These are phyloP conservation scores for Poecilia velifera DNA, from an alignment of 2,797 vertebrate species.

Conservation along the genomic window DNA sequence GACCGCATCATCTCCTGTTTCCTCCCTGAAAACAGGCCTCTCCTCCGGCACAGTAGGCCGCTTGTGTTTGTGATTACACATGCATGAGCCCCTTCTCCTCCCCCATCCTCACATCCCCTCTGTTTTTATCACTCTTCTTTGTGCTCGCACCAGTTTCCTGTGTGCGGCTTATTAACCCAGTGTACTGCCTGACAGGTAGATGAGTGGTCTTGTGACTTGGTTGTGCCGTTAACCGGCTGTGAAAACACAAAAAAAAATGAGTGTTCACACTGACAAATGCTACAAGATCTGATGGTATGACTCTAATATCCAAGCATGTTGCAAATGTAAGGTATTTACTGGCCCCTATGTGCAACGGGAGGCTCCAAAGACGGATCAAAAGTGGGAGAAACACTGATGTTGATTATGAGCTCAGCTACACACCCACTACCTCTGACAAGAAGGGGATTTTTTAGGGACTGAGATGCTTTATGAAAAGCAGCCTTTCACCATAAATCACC, in stretches of 20 bases:
- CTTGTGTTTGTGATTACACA: slow-evolving; percentile 43
- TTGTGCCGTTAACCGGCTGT: slow-evolving; percentile 20
- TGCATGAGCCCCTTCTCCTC: slow-evolving; percentile 22
- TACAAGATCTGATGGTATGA: slow-evolving; percentile 36
- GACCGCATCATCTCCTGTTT: slow-evolving; percentile 50
- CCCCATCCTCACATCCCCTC: slow-evolving; percentile 15
- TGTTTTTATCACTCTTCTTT: slow-evolving; percentile 52
- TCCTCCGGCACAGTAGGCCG: slow-evolving; percentile 68
- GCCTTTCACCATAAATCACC: slow-evolving; percentile 49
- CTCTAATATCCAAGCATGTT: background rate
- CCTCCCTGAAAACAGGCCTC: slow-evolving; percentile 53
- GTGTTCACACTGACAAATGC: slow-evolving; percentile 7
- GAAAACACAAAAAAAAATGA: background rate
- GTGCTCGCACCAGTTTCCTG: slow-evolving; percentile 54
- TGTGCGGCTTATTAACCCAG: slow-evolving; percentile 47
- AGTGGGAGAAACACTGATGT: slow-evolving; percentile 28
- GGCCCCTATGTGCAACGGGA: slow-evolving; percentile 21
- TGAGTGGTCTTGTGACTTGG: slow-evolving; percentile 60
- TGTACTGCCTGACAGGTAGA: slow-evolving; percentile 42
- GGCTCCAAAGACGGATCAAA: slow-evolving; percentile 20
- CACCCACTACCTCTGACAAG: slow-evolving; percentile 19
- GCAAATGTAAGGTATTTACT: slow-evolving; percentile 4
- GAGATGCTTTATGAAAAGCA: slow-evolving; percentile 36
- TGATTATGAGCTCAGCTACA: slow-evolving; percentile 7
- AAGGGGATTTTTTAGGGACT: slow-evolving; percentile 7